Base-by-base conservation (phyloP, 2,113 vertebrate species). In the Pseudorhombus dupliciocellatus region DNA sequence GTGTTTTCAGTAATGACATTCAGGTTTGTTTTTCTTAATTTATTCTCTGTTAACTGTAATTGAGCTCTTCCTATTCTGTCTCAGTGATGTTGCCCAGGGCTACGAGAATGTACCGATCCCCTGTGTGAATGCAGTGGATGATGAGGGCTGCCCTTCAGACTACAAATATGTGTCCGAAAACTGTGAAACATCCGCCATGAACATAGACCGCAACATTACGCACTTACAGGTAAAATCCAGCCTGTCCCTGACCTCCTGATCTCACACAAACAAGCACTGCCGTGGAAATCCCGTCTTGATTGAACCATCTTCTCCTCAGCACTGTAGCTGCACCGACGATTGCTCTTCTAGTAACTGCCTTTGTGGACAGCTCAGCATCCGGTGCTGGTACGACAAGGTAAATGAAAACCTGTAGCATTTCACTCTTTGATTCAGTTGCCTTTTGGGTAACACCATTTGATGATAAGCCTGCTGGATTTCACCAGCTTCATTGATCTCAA, bases 351-450 rank as follows among this genome's bases (percentile, higher is more conserved):
- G 95, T 86, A 97, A 97, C 88, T 97, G 96, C 71, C 93, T 97
- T 0, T 97, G 96, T 24, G 96, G 96, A 34, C 96, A 97, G 83
- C 96, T 97, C 65, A 97, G 96, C 82, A 97, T 97, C 76, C 95
- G 96, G 64, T 97, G 96, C 91, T 97, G 96, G 96, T 97, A 97
- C 15, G 96, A 97, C 84, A 97, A 97, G 96, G 96, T 97, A 77
- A 68, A 66, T 0, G 7, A 28, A 54, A 9, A 52, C 5, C 26
- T 59, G 9, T 7, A 24, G 14, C 1, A 31, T 21, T 52, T n/a
- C 40, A 46, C 20, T 46, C 26, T 5, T 28, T 2, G 26, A 28
- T 28, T 28, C 26, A 28, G 26, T 28, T 28, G 26, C 26, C 2
- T 28, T 28, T 2, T 28, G 26, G 5, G 26, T 28, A 28, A 28